These are phyloP conservation scores for Colossoma macropomum DNA, from an alignment of 2,113 vertebrate species.

Conservation along the genomic window DNA sequence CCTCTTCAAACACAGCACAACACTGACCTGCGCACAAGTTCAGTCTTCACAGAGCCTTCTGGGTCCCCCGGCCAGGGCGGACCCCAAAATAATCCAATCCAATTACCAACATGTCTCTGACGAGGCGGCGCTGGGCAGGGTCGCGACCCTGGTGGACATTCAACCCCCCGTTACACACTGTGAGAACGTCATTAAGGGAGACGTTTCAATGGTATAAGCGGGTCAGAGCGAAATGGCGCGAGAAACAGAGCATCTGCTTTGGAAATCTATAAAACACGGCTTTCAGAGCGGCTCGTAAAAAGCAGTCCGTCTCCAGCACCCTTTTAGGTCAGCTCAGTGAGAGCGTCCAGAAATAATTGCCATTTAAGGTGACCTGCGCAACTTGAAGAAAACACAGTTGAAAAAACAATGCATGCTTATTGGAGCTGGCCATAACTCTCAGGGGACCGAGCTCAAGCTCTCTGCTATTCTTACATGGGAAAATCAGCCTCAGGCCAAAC, in stretches of 20 bases:
- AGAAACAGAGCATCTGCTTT: background rate
- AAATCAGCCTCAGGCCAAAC: slow-evolving; percentile 66
- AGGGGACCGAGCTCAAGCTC: slow-evolving; percentile 61
- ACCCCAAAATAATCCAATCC: slow-evolving; percentile 64
- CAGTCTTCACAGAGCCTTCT: slow-evolving; percentile 33
- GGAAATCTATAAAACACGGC: slow-evolving; percentile 36
- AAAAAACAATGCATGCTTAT: slow-evolving; percentile 48
- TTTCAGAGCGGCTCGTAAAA: slow-evolving; percentile 12
- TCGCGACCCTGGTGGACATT: slow-evolving; percentile 50
- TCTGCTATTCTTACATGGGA: slow-evolving; percentile 80
- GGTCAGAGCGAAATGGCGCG: background rate
- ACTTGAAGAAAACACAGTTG: slow-evolving; percentile 39
- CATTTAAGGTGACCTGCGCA: slow-evolving; percentile 73
- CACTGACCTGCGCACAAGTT: slow-evolving; percentile 39
- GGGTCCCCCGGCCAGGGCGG: slow-evolving; percentile 39
- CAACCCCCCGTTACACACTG: slow-evolving; percentile 32
- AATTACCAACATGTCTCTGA: slow-evolving; percentile 66
- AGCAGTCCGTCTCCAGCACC: slow-evolving; percentile 37
- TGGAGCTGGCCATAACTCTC: slow-evolving; percentile 50
- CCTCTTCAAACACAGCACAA: background rate
- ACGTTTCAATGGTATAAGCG: slow-evolving; percentile 13
- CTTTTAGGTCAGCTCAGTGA: slow-evolving; percentile 16
- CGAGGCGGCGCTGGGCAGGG: slow-evolving; percentile 54
- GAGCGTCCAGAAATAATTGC: slow-evolving; percentile 52
- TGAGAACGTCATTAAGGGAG: slow-evolving; percentile 44